Evolutionary conservation across 2,888 invertebrate species (phyloP), one percentile per base, ranked within the genome.

Genomic region (Trimorus sp.): DNA sequence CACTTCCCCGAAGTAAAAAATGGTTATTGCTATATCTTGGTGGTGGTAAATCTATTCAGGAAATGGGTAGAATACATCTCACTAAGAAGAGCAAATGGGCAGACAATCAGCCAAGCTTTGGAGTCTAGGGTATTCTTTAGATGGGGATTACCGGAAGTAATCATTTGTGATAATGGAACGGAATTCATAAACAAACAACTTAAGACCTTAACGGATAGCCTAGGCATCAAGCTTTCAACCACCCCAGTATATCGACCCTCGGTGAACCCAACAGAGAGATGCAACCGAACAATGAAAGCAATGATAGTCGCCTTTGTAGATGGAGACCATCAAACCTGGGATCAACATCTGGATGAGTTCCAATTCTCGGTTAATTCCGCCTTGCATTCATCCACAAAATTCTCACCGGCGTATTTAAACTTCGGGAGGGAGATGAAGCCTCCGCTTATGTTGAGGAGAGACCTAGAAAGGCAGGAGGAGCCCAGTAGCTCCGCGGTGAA

Each of bases 201-300:
- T 0, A 15, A 53, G 16, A 16, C 15, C 26, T 5, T 53, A 8
- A 16, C 16, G 7, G 15, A 16, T 8, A 16, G 16, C 6, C 49
- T 65, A 16, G 53, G 53, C 8, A 53, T 16, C 3, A 5, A 62
- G 11, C 71, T 74, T 0, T 16, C 36, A 1, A 69, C 63, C 0
- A 83, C 77, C 0, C 75, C 84, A 0, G 62, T 73, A 0, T 86
- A 84, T 62, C 84, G 84, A n/a, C 77, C 84, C 0, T 85, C 86
- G 53, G 75, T 81, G 0, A 83, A 83, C 49, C 83, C 79, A 3
- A 74, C 73, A 0, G 79, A 84, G 26, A 38, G 84, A 11, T 48
- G 65, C 4, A 84, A 84, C 36, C 36, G 82, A 0, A 66, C 60
- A 0, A 14, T 38, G 11, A 74, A 40, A 59, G 37, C 66, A 0